A percentile compares a stretch with the other conserved stretches of the same genome.
Evolutionary conservation across 2,797 vertebrate genomes (phyloP).

Genomic region (Mus minutoides): DNA sequence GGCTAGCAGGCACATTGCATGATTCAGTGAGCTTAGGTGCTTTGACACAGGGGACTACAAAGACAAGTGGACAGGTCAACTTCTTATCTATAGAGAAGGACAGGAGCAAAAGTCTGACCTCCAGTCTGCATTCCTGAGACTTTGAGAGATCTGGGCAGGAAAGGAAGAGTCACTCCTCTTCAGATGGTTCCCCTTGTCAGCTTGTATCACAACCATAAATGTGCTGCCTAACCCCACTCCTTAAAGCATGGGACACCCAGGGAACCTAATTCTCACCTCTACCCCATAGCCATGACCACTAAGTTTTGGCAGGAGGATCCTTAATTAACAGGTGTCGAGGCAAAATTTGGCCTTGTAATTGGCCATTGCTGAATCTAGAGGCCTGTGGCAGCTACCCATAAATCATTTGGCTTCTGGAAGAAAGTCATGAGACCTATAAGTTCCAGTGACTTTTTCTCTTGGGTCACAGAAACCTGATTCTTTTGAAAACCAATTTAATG

Average conservation of each 20-base stretch:
- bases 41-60: conserved; percentile 31
- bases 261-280: background rate
- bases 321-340: background rate
- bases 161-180: conserved; percentile 8
- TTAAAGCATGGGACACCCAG: background rate
- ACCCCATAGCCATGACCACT: background rate
- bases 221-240: background rate
- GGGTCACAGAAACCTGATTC: background rate
- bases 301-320: background rate
- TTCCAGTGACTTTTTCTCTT: background rate
- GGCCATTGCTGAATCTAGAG: background rate
- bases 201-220: background rate
- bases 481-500: background rate
- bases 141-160: conserved; percentile 18
- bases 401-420: background rate
- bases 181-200: background rate
- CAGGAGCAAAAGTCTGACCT: background rate
- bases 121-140: background rate
- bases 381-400: background rate
- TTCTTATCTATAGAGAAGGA: conserved; percentile 55
- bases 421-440: background rate
- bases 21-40: conserved; percentile 41
- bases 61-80: background rate
- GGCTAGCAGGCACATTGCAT: background rate
- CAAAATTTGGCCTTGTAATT: conserved; percentile 7